Percentiles rank a stretch among this genome's conserved stretches.
Evolutionary conservation across 2,113 vertebrate species (phyloP).

Genomic region (Periophthalmodon schlosseri): DNA sequence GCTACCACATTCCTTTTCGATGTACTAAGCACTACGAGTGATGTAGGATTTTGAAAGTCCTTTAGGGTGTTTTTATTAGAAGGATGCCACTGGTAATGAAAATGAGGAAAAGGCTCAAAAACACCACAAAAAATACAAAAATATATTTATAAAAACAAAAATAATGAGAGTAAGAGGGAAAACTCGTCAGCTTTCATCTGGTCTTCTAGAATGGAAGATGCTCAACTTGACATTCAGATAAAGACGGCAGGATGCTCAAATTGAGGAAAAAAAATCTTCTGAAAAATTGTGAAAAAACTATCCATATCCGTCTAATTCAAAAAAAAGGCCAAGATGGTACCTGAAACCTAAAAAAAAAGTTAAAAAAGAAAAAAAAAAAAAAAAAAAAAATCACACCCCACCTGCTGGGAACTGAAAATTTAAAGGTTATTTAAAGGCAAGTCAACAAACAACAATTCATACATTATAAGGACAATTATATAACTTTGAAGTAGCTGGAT

Average conservation of each 20-base stretch:
- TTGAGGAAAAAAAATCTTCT: constrained; percentile 77
- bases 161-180: constrained; percentile 51
- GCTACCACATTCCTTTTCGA: constrained; percentile 84
- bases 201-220: constrained; percentile 34
- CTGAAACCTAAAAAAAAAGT: constrained; percentile 79
- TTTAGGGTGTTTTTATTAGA: constrained; percentile 64
- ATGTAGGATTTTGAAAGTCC: constrained; percentile 79
- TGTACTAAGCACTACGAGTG: constrained; percentile 78
- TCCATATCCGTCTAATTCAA: constrained; percentile 85
- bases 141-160: constrained; percentile 33
- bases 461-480: neutral
- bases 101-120: constrained; percentile 60
- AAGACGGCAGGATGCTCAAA: constrained; percentile 16
- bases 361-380: too few relatives aligned
- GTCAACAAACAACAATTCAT: constrained; percentile 19
- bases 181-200: constrained; percentile 61
- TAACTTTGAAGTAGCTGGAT: neutral
- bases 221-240: constrained; percentile 23
- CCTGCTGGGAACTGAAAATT: constrained; percentile 65
- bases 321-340: constrained; percentile 65
- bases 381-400: constrained; percentile 51
- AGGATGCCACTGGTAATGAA: constrained; percentile 49
- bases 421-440: constrained; percentile 53
- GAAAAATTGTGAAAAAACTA: constrained; percentile 70
- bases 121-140: constrained; percentile 47